Percentiles rank a stretch among this genome's conserved stretches.
phyloP scores from a whole-genome alignment of 2,113 vertebrate species.

The Lepus europaeus region DNA sequence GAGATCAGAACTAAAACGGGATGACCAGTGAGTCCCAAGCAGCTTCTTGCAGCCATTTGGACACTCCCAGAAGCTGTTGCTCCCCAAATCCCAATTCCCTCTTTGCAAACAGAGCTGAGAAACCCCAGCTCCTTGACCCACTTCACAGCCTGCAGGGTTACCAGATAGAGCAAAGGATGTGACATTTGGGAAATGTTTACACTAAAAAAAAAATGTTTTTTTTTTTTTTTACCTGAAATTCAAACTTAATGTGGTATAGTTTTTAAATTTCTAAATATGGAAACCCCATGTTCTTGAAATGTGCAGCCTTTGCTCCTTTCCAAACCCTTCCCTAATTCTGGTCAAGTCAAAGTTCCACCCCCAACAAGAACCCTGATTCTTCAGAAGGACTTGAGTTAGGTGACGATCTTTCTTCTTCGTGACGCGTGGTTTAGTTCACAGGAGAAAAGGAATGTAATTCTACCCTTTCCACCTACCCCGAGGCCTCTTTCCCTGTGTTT shows the following conservation, averaged over 20 bases:
- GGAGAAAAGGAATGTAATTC: neutral
- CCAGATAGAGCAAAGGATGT: neutral
- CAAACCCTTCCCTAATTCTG: slow-evolving; percentile 14
- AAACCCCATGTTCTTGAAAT: slow-evolving; percentile 8
- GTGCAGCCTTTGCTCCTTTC: neutral
- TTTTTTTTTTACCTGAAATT: slow-evolving; percentile 57
- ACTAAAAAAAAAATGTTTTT: neutral
- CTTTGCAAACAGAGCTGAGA: neutral
- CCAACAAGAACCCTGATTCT: neutral
- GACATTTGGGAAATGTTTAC: neutral
- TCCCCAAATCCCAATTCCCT: neutral
- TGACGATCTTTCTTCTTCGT: neutral
- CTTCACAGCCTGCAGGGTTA: neutral
- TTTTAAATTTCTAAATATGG: slow-evolving; percentile 56
- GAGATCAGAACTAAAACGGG: slow-evolving; percentile 12
- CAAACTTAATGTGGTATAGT: slow-evolving; percentile 22
- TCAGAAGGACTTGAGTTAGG: neutral
- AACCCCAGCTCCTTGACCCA: neutral
- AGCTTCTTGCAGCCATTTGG: neutral
- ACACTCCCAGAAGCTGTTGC: neutral
- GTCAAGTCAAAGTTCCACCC: neutral
- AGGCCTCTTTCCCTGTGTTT: neutral
- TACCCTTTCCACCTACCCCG: neutral
- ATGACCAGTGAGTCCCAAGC: neutral
- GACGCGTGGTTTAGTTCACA: neutral